Evolutionary conservation across 2,113 vertebrate genomes (phyloP), one percentile per base, ranked within the genome.

Genomic region (Eonycteris spelaea): DNA sequence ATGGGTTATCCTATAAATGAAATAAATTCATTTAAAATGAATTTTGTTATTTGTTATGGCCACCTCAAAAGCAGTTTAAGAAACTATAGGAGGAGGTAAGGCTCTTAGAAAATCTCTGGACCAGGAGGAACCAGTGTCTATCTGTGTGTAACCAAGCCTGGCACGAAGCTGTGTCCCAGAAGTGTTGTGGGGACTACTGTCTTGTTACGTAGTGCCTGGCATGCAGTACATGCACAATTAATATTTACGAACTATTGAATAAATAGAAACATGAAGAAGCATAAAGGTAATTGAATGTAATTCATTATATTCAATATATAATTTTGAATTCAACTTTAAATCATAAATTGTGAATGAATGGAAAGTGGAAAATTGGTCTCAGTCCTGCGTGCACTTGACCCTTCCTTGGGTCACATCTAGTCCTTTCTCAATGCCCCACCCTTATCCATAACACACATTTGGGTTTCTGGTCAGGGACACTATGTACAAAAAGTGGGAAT

Each of bases 321-420:
- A 95, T 86, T 71, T 85, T 71, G 82, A 88, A 22, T 87, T 91
- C 40, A 73, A 33, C 21, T 86, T 91, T 91, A 89, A 86, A 45
- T 75, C 73, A 83, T 24, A 65, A 85, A 45, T 40, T 63, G 24
- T 48, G 65, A 87, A 38, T 53, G 14, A 74, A 38, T 35, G 19
- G 33, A 90, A 93, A 68, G 22, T 43, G 43, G 59, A 30, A 63
- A 63, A 63, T 63, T 12, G 26, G 59, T 91, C 28, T 82, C 16
- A 28, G 35, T 87, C 61, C 33, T 84, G 12, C 18, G 28, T n/a
- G 15, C 11, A 5, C 26, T 51, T 35, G 63, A 35, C 19, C 33
- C 43, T 85, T 33, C 43, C 40, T 38, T 7, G 53, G 48, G 53
- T 87, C 70, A 65, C 12, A 90, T 45, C 40, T 12, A 61, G 33